Conservation (phyloP, 2,888 invertebrate genomes). For the Chaetoderma sp. region DNA sequence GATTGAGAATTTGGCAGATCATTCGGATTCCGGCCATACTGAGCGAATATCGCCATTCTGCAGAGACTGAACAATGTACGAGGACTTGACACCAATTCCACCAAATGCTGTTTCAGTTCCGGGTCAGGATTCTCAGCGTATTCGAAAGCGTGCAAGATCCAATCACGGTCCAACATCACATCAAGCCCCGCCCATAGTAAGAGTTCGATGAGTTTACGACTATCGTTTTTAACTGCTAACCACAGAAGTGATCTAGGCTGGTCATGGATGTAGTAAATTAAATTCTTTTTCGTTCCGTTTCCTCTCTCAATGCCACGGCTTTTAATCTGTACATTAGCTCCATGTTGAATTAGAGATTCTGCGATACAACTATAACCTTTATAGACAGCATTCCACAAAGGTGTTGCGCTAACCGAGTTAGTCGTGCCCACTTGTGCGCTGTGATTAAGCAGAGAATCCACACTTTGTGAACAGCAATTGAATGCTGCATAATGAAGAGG, state of each 20-base stretch:
- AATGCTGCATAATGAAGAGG: slow-evolving; percentile 28
- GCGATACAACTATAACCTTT: background rate
- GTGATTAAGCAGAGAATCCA: slow-evolving; percentile 11
- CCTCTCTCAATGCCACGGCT: background rate
- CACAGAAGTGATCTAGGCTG: background rate
- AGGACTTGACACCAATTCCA: background rate
- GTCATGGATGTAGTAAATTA: background rate
- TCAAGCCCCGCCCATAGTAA: background rate
- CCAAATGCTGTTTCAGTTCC: background rate
- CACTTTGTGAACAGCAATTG: slow-evolving; percentile 17
- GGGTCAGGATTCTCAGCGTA: background rate
- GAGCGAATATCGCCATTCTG: background rate
- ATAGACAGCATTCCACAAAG: slow-evolving; percentile 34
- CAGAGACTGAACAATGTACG: background rate
- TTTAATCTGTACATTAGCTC: background rate
- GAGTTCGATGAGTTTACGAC: background rate
- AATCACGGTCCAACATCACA: background rate
- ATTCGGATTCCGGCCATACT: background rate
- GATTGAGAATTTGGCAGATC: background rate
- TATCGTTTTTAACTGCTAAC: background rate
- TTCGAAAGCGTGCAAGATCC: background rate
- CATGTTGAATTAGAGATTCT: background rate
- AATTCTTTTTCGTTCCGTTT: background rate
- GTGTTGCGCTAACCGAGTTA: slow-evolving; percentile 22
- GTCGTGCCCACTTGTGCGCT: slow-evolving; percentile 24